Evolutionary conservation across 2,113 vertebrate species (phyloP), one percentile per base, ranked within the genome.

Genomic region (Platichthys stellatus): DNA sequence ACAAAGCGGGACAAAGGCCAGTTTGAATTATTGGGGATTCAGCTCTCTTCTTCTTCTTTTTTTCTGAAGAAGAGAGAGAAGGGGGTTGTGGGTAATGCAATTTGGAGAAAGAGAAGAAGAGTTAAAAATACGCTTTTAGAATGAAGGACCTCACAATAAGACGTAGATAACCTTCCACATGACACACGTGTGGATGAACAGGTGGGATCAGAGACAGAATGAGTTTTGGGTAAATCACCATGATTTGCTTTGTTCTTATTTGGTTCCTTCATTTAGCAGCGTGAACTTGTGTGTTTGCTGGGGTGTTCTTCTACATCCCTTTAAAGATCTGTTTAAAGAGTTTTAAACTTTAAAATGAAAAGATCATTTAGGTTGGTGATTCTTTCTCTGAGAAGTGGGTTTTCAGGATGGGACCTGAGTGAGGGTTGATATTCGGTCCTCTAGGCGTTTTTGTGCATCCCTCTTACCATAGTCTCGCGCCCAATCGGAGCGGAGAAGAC

Each of bases 381-480:
- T 31, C 31, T 31, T 31, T 31, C 6, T 31, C 31, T 6, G 5
- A 5, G 31, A 5, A 5, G 31, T 7, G 6, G 31, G 6, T 7
- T 31, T 31, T 31, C 6, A 31, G 31, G 31, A 6, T 7, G 31
- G 15, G 68, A 72, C 18, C 6, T 51, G 20, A 28, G 23, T 58
- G 59, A 65, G 31, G 63, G 35, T 56, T 56, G 43, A 31, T 5
- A 43, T 43, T 11, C 2, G 10, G 12, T 18, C 21, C 15, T 10
- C 14, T 20, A n/a, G 8, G 51, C 51, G 14, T 61, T 23, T 56
- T 49, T 71, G 51, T 68, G 40, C 7, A 7, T 63, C 17, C 26
- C 51, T 14, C 95, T 92, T 94, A 98, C 98, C 88, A 94, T 95
- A 40, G 92, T 82, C 0, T 94, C 91, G 0, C 45, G 89, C 18